These are phyloP conservation scores for Hippoglossus stenolepis DNA, from an alignment of 2,113 vertebrate species.

Conservation along the genomic window DNA sequence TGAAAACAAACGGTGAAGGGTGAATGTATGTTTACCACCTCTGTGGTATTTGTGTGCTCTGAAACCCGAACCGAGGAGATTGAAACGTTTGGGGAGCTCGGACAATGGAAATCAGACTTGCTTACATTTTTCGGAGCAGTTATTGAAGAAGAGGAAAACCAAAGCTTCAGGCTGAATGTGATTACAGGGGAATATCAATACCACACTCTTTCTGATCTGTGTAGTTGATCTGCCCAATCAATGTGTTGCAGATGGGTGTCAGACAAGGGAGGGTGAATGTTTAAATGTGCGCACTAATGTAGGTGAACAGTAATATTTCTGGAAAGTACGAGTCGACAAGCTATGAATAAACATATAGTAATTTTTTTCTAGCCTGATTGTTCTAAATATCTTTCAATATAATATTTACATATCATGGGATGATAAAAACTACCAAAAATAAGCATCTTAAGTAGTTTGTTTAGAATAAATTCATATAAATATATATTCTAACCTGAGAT, in stretches of 20 bases:
- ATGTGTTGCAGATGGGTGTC: neutral
- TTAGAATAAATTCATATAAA: too few species aligned
- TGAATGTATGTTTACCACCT: constrained; percentile 42
- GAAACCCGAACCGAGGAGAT: constrained; percentile 30
- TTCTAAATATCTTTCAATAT: too few species aligned
- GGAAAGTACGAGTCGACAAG: neutral
- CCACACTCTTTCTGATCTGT: too few species aligned
- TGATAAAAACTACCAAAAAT: too few species aligned
- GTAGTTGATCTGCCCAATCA: neutral
- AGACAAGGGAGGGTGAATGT: neutral
- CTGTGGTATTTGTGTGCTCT: constrained; percentile 32
- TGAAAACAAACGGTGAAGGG: constrained; percentile 49
- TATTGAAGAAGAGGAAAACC: constrained; percentile 24
- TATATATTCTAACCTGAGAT: too few species aligned
- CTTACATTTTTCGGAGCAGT: constrained; percentile 43
- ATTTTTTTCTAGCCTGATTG: too few species aligned
- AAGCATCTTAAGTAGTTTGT: too few species aligned
- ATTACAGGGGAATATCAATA: neutral
- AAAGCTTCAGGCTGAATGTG: constrained; percentile 2
- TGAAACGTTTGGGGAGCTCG: constrained; percentile 17
- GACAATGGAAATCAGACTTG: constrained; percentile 27
- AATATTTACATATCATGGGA: too few species aligned
- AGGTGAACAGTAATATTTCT: neutral
- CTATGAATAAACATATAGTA: too few species aligned
- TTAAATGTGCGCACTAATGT: neutral